Evolutionary conservation across 2,113 vertebrate genomes (phyloP).

Genomic region (Neolamprologus falcicula): DNA sequence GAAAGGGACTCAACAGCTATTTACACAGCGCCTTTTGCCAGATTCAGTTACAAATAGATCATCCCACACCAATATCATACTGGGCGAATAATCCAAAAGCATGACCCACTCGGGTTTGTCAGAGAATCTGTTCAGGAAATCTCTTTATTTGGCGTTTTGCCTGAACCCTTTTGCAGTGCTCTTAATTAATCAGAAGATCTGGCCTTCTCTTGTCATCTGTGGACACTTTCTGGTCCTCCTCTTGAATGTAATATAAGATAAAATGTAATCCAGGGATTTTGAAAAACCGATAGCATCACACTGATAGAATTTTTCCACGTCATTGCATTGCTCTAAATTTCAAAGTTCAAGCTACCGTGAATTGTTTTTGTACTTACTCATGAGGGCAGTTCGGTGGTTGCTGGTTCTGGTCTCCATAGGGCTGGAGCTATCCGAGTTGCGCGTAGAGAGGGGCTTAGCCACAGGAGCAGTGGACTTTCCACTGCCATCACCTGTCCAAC

Average conservation of each 20-base stretch:
- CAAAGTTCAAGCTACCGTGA: neutral
- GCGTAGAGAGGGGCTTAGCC: constrained; percentile 91
- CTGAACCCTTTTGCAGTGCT: neutral
- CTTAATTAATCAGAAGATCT: neutral
- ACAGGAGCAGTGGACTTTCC: constrained; percentile 91
- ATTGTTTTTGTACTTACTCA: constrained; percentile 72
- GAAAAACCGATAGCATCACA: neutral
- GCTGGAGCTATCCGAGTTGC: constrained; percentile 86
- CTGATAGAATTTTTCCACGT: neutral
- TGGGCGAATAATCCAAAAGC: neutral
- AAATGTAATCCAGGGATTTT: neutral
- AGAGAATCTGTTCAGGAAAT: neutral
- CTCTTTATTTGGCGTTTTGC: neutral
- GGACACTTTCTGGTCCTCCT: neutral
- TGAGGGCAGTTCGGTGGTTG: constrained; percentile 84
- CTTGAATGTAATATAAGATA: neutral
- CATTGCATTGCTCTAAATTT: neutral
- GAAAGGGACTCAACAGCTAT: neutral
- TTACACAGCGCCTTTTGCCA: neutral
- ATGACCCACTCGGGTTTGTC: neutral
- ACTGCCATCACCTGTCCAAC: constrained; percentile 88
- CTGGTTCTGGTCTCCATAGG: constrained; percentile 87
- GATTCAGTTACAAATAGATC: neutral
- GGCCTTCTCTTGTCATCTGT: neutral
- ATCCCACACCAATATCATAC: neutral